Percentiles rank a stretch among this genome's conserved stretches.
Conservation (phyloP, 2,888 invertebrate species). For the Caenorhabditis drosophilae region DNA sequence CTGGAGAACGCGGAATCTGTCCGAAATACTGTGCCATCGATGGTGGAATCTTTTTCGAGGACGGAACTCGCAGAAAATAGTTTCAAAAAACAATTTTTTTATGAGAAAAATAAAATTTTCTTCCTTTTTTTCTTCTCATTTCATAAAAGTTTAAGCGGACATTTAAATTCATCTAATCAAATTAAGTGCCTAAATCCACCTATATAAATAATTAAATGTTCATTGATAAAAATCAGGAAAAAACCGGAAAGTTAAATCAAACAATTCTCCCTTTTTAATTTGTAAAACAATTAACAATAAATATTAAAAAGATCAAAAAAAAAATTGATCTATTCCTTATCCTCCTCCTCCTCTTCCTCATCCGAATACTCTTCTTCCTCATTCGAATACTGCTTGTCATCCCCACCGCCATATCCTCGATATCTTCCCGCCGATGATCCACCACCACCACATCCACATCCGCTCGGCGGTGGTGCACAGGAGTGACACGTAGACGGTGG, state of each 20-base stretch:
- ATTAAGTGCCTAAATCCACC: too few relatives aligned
- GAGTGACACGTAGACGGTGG: constrained; percentile 14
- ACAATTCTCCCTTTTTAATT: too few relatives aligned
- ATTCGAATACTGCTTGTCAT: constrained; percentile 2
- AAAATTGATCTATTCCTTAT: too few relatives aligned
- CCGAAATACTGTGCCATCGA: constrained; percentile 55
- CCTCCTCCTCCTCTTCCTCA: constrained; percentile 1
- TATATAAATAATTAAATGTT: too few relatives aligned
- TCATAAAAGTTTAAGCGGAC: too few relatives aligned
- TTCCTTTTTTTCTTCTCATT: background rate
- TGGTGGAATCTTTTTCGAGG: constrained; percentile 59
- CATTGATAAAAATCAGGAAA: too few relatives aligned
- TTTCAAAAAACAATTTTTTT: background rate
- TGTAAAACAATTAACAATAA: too few relatives aligned
- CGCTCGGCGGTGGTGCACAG: constrained; percentile 21
- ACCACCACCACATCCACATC: constrained; percentile 30
- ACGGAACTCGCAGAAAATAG: constrained; percentile 43
- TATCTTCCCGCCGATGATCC: constrained; percentile 7
- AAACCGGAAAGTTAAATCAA: too few relatives aligned
- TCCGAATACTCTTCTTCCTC: constrained; percentile 5
- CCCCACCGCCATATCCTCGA: background rate
- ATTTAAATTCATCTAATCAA: too few relatives aligned
- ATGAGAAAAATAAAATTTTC: background rate
- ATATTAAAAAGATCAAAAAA: too few relatives aligned
- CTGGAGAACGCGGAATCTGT: constrained; percentile 42